A percentile compares a stretch with the other conserved stretches of the same genome.
These are phyloP conservation scores for Andricus curvator DNA, from an alignment of 2,888 invertebrate genomes.

Conservation along the genomic window DNA sequence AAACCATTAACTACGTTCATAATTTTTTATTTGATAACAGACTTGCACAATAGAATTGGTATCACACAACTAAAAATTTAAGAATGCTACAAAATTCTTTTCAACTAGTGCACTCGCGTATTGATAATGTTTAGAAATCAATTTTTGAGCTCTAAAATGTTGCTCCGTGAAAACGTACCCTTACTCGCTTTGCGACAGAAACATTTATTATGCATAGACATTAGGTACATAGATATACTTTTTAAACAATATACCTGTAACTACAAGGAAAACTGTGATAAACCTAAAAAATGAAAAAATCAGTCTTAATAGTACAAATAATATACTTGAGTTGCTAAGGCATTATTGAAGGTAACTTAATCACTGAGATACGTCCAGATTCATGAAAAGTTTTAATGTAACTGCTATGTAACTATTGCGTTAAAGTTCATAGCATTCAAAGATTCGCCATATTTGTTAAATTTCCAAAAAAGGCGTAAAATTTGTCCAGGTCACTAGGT, in stretches of 20 bases:
- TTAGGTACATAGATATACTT: background rate
- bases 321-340: constrained; percentile 16
- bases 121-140: background rate
- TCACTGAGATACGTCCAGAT: too few species aligned
- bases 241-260: constrained; percentile 17
- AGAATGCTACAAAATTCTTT: constrained; percentile 16
- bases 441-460: too few species aligned
- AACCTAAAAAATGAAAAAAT: constrained; percentile 17
- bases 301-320: constrained; percentile 35
- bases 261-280: constrained; percentile 1
- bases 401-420: too few species aligned
- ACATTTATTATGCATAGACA: too few species aligned
- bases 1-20: background rate
- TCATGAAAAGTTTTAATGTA: too few species aligned
- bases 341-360: too few species aligned
- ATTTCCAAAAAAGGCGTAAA: too few species aligned
- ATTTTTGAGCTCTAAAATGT: too few species aligned
- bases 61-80: constrained; percentile 26
- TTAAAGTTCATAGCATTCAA: too few species aligned
- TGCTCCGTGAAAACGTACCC: too few species aligned
- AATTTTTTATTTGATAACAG: constrained; percentile 26
- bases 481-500: too few species aligned
- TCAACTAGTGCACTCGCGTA: constrained; percentile 13
- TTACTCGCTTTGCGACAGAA: too few species aligned
- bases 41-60: constrained; percentile 28